Percentiles rank a stretch among this genome's conserved stretches.
Evolutionary conservation across 2,113 vertebrate species (phyloP).

Genomic region (Rhadina sibilatrix): DNA sequence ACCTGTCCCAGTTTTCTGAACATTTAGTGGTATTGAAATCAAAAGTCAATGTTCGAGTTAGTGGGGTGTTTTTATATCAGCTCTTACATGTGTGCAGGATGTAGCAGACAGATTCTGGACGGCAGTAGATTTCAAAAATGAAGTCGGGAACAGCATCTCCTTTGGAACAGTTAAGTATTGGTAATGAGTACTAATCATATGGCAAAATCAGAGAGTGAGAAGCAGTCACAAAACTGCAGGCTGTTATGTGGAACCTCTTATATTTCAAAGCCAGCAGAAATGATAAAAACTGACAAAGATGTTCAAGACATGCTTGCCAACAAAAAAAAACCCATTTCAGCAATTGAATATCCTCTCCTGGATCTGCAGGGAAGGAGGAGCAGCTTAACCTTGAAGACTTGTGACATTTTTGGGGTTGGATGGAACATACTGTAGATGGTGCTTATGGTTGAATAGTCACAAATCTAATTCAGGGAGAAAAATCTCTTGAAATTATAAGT

Average conservation of each 20-base stretch:
- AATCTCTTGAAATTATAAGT: background rate
- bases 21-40: background rate
- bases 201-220: constrained; percentile 14
- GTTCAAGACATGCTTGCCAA: background rate
- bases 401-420: background rate
- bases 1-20: background rate
- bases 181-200: constrained; percentile 44
- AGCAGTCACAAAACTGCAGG: constrained; percentile 1
- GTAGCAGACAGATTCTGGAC: background rate
- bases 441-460: background rate
- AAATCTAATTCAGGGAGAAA: background rate
- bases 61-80: background rate
- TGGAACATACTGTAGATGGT: fast-evolving
- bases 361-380: background rate
- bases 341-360: background rate
- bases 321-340: background rate
- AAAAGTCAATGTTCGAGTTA: background rate
- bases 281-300: constrained; percentile 4
- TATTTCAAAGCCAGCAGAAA: constrained; percentile 12
- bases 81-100: background rate
- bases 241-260: background rate
- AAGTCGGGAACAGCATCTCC: background rate
- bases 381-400: background rate
- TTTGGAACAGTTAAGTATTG: constrained; percentile 6
- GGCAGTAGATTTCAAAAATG: background rate